Conservation (phyloP, 1,140 invertebrate species). For the Chironomus tepperi region DNA sequence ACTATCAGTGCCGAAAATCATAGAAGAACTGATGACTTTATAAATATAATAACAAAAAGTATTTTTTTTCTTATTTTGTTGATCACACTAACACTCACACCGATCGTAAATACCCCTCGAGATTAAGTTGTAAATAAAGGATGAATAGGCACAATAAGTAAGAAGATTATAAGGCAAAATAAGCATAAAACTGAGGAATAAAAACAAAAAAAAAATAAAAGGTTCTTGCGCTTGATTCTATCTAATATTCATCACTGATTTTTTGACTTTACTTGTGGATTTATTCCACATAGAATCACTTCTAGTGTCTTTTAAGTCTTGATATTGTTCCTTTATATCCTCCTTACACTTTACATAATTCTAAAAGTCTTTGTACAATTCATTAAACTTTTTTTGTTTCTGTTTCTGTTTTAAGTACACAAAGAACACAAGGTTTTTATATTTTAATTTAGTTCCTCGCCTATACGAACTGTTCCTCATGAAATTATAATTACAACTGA, state of each 20-base stretch:
- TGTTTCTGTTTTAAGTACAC: not conserved
- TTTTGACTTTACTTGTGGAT: not conserved
- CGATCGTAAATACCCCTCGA: not conserved
- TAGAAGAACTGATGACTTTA: no score
- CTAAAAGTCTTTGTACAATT: not conserved
- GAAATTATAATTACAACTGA: constrained; percentile 14
- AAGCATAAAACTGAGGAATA: not conserved
- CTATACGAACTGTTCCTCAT: not conserved
- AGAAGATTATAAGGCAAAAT: not conserved
- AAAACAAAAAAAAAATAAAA: not conserved
- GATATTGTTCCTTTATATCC: no score
- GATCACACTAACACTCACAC: not conserved
- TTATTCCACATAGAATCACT: not conserved
- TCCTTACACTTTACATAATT: not conserved
- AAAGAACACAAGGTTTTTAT: not conserved
- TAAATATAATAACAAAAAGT: not conserved
- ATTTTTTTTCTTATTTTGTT: not conserved
- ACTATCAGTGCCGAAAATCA: no score
- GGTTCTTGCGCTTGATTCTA: not conserved
- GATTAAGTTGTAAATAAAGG: not conserved
- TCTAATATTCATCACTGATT: not conserved
- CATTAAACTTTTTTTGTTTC: not conserved
- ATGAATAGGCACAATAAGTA: not conserved
- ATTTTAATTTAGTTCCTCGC: not conserved
- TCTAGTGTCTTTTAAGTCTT: no score